Conservation (phyloP, 2,888 invertebrate genomes). For the Himalopsyche tibetana region DNA sequence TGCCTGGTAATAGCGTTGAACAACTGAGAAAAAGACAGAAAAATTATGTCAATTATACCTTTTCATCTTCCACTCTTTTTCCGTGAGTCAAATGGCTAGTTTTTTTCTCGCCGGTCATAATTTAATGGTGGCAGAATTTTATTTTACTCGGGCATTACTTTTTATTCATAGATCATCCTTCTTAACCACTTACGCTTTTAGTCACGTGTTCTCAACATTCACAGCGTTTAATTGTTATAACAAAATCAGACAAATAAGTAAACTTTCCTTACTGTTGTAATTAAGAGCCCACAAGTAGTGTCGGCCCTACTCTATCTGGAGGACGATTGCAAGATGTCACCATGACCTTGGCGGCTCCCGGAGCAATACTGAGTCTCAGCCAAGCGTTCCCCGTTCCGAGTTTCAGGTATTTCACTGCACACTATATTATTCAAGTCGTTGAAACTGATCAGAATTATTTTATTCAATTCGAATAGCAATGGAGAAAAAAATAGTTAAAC, state of each 20-base stretch:
- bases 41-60: too few relatives aligned
- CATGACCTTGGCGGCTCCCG: slow-evolving; percentile 66
- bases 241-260: background rate
- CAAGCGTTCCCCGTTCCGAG: slow-evolving; percentile 78
- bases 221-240: slow-evolving; percentile 35
- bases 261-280: slow-evolving; percentile 16
- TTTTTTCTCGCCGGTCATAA: background rate
- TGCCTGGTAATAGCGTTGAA: too few relatives aligned
- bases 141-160: background rate
- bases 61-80: too few relatives aligned
- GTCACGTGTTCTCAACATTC: slow-evolving; percentile 49
- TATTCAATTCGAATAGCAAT: background rate
- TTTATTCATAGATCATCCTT: background rate
- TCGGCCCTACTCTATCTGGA: slow-evolving; percentile 80
- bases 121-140: background rate
- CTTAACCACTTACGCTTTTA: background rate
- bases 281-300: slow-evolving; percentile 82
- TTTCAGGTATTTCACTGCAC: slow-evolving; percentile 73
- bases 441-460: background rate
- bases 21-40: too few relatives aligned
- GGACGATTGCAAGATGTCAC: slow-evolving; percentile 77
- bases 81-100: too few relatives aligned
- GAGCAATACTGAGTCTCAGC: slow-evolving; percentile 76
- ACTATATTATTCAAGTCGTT: background rate
- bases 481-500: background rate